Evolutionary conservation across 1,140 invertebrate species (phyloP), one percentile per base, ranked within the genome.

Genomic region (Himalopsyche phryganea): DNA sequence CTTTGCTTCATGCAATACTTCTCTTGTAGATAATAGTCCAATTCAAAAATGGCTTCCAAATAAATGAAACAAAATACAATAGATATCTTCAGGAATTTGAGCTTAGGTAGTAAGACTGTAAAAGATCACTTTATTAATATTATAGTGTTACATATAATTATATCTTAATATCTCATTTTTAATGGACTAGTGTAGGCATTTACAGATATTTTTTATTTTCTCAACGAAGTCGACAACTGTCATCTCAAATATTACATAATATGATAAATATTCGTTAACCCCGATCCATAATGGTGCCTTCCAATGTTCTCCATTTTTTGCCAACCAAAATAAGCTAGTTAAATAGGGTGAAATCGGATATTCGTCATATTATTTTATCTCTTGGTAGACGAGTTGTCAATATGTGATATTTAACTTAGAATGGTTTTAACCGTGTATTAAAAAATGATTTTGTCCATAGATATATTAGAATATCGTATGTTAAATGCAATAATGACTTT

Each of bases 51-150:
- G 46, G 53, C 53, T 56, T 56, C 53, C 53, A 48, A 9, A 55
- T 36, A 9, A 55, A 17, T 35, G 44, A 18, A 53, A 17, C 14
- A 23, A n/a, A 45, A 47, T 47, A 47, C 23, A 56, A 28, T 33
- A 53, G 28, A 38, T 18, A 15, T 17, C 11, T 13, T 48, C 46
- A 10, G 35, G 46, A 56, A 56, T 41, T 50, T 55, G 59, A 61
- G 59, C 59, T 61, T 61, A 56, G 52, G 51, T 44, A 20, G 15
- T 32, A 56, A 61, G 59, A 61, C 59, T 61, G 59, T 51, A 61
- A 50, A 48, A 57, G 28, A 14, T 15, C 50, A 41, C 48, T 35
- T 28, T 40, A 40, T 13, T 5, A 40, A 40, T 40, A 40, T 40
- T 40, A 40, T 13, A 40, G 23, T 28, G 9, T 5, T 28, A 5